phyloP scores from a whole-genome alignment of 2,888 invertebrate genomes.

The Atherix ibis region DNA sequence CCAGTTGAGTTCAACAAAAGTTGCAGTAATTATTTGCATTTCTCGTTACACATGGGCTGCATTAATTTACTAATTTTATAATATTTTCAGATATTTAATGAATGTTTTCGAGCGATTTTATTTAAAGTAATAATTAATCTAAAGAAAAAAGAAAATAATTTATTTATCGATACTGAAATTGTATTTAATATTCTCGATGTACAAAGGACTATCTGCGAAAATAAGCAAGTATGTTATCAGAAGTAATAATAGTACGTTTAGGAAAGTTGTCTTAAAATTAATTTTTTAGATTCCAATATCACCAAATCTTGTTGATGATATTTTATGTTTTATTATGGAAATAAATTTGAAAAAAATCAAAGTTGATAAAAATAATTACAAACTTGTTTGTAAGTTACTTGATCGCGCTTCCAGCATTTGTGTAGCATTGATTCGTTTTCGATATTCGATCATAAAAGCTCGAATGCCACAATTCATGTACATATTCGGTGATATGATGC shows the following conservation, averaged over 20 bases:
- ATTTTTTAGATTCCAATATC: constrained; percentile 19
- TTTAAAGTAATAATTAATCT: constrained; percentile 18
- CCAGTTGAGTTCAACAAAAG: constrained; percentile 23
- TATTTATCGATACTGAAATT: constrained; percentile 10
- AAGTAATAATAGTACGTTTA: not conserved
- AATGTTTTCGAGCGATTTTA: constrained; percentile 25
- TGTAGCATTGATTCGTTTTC: constrained; percentile 19
- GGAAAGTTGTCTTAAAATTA: not conserved
- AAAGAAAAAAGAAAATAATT: constrained; percentile 12
- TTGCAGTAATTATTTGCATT: constrained; percentile 19
- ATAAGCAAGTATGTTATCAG: constrained; percentile 18
- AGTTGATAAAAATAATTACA: constrained; percentile 14
- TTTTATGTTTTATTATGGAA: constrained; percentile 23
- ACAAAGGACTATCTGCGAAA: constrained; percentile 20
- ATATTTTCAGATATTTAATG: constrained; percentile 26
- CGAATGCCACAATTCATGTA: constrained; percentile 25
- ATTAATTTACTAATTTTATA: too few species aligned
- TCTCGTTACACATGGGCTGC: too few species aligned
- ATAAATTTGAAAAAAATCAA: constrained; percentile 23
- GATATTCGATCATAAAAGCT: constrained; percentile 21
- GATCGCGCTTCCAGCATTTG: constrained; percentile 19
- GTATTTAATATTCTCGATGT: constrained; percentile 19
- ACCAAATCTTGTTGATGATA: constrained; percentile 22
- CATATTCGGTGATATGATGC: constrained; percentile 25
- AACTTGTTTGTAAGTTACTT: constrained; percentile 18